Conservation (phyloP, 2,113 vertebrate genomes). For the Diphyllodes magnificus region DNA sequence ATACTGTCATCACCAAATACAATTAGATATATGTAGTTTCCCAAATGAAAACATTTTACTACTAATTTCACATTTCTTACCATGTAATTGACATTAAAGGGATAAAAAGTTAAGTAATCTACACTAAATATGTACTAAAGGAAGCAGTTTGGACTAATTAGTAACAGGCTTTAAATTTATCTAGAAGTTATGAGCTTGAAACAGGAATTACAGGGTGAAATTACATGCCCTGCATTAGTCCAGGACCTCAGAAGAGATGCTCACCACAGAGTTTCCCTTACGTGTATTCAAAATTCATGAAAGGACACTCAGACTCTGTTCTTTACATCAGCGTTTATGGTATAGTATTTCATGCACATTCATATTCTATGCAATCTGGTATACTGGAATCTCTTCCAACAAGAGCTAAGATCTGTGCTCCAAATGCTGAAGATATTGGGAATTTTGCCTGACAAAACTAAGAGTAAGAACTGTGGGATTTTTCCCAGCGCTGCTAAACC, state of each 20-base stretch:
- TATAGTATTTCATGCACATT: not conserved
- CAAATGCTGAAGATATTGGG: not conserved
- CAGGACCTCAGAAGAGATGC: not conserved
- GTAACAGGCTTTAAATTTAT: not conserved
- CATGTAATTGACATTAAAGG: not conserved
- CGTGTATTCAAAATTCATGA: not conserved
- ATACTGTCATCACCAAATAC: not conserved
- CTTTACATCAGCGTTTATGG: rapidly evolving
- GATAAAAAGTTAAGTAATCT: not conserved
- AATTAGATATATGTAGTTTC: not conserved
- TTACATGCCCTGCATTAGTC: not conserved
- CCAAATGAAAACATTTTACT: not conserved
- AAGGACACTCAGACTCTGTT: not conserved
- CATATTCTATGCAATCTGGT: not conserved
- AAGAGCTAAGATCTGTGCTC: not conserved
- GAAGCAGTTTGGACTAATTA: not conserved
- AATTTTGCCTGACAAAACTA: not conserved
- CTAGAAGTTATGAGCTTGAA: not conserved
- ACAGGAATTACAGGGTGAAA: not conserved
- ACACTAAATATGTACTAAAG: not conserved
- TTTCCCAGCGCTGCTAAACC: not conserved
- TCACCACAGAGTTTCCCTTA: not conserved
- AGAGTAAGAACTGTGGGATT: not conserved
- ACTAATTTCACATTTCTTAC: not conserved
- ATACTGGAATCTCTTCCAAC: not conserved